Conservation (phyloP, 2,797 vertebrate species). For the Peromyscus nudipes region DNA sequence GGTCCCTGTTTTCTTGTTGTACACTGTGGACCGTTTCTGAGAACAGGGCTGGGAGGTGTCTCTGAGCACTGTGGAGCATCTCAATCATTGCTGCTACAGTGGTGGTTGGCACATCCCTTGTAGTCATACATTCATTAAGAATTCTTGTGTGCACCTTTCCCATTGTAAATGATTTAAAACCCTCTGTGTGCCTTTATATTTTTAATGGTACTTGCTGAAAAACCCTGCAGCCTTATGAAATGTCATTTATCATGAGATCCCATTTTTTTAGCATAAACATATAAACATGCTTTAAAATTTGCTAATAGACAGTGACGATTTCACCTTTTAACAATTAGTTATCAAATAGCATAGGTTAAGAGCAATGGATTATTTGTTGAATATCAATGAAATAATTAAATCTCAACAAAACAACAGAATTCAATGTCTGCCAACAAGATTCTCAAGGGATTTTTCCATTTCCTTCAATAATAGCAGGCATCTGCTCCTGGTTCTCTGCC, state of each 20-base stretch:
- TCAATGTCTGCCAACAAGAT: background rate
- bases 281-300: slow-evolving; percentile 37
- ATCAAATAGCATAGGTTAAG: slow-evolving; percentile 22
- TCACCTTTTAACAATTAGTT: slow-evolving; percentile 51
- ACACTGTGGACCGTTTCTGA: slow-evolving; percentile 41
- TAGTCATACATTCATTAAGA: slow-evolving; percentile 62
- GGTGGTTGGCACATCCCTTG: slow-evolving; percentile 26
- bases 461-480: background rate
- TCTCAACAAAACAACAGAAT: slow-evolving; percentile 30
- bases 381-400: slow-evolving; percentile 20
- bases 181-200: slow-evolving; percentile 25
- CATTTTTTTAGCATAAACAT: slow-evolving; percentile 45
- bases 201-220: slow-evolving; percentile 64
- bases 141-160: slow-evolving; percentile 62
- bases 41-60: slow-evolving; percentile 54
- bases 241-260: slow-evolving; percentile 36
- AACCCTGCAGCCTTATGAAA: slow-evolving; percentile 49
- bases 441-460: background rate
- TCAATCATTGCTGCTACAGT: background rate
- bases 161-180: slow-evolving; percentile 69
- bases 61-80: slow-evolving; percentile 58
- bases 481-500: background rate
- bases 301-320: slow-evolving; percentile 10
- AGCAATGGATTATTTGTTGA: slow-evolving; percentile 32
- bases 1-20: slow-evolving; percentile 69